Base-by-base conservation (phyloP, 35 echinoderm and acorn worm genomes). In the Apostichopus parvimensis region DNA sequence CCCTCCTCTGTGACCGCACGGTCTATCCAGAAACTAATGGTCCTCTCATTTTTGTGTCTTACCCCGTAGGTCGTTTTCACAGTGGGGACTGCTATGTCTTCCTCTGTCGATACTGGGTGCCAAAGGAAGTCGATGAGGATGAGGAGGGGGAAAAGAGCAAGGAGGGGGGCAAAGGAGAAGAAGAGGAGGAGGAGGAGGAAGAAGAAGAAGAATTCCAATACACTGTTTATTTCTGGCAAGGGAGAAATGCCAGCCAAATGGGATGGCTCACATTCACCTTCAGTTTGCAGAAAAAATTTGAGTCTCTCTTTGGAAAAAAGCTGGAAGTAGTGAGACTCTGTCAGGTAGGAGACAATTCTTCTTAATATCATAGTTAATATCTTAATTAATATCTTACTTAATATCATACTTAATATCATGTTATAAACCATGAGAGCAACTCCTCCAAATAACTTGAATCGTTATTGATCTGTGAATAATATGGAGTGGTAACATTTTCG, bases 251-350 rank as follows among this genome's bases (percentile, higher is more conserved):
- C 25, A 96, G 95, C 56, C 95, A 96, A 70, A 96, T 96, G 97
- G 95, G 95, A 62, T 99, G 97, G 97, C 95, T 96, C 53, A 96
- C 95, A 1, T 99, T 99, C 66, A 99, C 97, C 61, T 99, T 99
- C 91, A 99, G 97, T 65, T 57, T 99, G 45, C 94, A 96, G 93
- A 99, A 99, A 93, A 99, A 99, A 84, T 99, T 99, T 95, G 97
- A 99, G 72, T 96, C 94, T 5, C 78, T 99, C 64, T 99, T 99
- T 95, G 95, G 97, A 10, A 92, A 99, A 53, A 99, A 99, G 57
- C 72, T 99, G 71, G 97, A 99, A 80, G 97, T 99, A 18, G 93
- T 99, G 18, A 71, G 95, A 60, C 77, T 99, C 8, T 99, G 91
- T 57, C 97, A 98, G 94, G 97, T 98, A 91, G 90, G 2, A 53